These are phyloP conservation scores for Drosophila meridiana DNA, from an alignment of 2,888 invertebrate species.

Conservation along the genomic window DNA sequence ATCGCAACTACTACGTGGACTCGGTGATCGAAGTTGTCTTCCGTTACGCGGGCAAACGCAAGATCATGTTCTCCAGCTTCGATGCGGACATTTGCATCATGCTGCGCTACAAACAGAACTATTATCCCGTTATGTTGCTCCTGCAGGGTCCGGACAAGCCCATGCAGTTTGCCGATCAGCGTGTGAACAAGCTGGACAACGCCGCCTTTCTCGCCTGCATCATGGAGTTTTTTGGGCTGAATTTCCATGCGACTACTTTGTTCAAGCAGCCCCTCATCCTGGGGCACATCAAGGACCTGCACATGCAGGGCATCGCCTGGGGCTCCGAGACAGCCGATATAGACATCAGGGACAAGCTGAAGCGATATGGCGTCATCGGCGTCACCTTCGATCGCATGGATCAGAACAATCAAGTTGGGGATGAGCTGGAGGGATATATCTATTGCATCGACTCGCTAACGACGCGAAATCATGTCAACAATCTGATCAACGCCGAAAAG, in stretches of 20 bases:
- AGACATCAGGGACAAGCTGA: constrained; percentile 19
- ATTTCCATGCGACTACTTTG: constrained; percentile 94
- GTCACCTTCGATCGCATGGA: constrained; percentile 64
- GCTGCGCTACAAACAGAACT: constrained; percentile 96
- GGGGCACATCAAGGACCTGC: constrained; percentile 28
- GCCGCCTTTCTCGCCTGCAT: constrained; percentile 92
- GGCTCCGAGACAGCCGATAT: constrained; percentile 23
- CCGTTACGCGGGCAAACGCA: constrained; percentile 89
- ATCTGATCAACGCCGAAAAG: constrained; percentile 38
- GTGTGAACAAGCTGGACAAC: constrained; percentile 91
- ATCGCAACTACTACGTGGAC: constrained; percentile 96
- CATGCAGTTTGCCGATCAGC: constrained; percentile 91
- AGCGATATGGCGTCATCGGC: constrained; percentile 42
- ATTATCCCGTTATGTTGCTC: constrained; percentile 96
- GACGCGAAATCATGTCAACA: constrained; percentile 20
- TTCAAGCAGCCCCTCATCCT: constrained; percentile 88
- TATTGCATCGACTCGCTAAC: constrained; percentile 54
- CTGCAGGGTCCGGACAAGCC: constrained; percentile 89
- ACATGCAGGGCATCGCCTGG: constrained; percentile 38
- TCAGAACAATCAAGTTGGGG: constrained; percentile 54
- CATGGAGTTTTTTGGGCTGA: constrained; percentile 93
- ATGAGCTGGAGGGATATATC: constrained; percentile 26
- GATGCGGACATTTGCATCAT: constrained; percentile 97
- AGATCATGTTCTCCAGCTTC: constrained; percentile 96
- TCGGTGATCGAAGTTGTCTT: constrained; percentile 86